A percentile compares a stretch with the other conserved stretches of the same genome.
phyloP scores from a whole-genome alignment of 2,797 vertebrate species.

The Diplodus puntazzo region DNA sequence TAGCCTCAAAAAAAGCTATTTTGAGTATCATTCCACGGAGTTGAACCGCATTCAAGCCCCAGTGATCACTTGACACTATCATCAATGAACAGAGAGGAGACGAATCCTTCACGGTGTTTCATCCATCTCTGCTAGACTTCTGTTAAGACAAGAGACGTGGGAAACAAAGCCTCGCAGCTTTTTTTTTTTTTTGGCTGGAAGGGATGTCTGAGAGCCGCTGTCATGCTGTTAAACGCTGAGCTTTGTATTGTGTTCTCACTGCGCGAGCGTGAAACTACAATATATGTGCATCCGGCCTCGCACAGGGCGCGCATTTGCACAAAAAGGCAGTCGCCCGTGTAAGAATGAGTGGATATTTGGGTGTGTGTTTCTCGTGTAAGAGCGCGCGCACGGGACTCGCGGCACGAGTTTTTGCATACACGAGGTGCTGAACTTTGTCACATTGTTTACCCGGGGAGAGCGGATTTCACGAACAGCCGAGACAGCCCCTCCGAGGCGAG shows the following conservation, averaged over 20 bases:
- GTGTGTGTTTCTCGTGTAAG: slow-evolving; percentile 2
- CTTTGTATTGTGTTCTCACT: slow-evolving; percentile 53
- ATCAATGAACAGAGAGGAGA: slow-evolving; percentile 63
- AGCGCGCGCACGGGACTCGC: background rate
- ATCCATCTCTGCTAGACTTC: slow-evolving; percentile 63
- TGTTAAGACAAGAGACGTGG: slow-evolving; percentile 59
- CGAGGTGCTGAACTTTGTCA: slow-evolving; percentile 42
- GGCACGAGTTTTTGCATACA: slow-evolving; percentile 1
- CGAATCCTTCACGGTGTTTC: slow-evolving; percentile 62
- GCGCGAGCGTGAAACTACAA: slow-evolving; percentile 40
- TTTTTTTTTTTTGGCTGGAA: slow-evolving; percentile 45
- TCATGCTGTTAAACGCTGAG: slow-evolving; percentile 63
- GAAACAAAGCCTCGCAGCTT: slow-evolving; percentile 63
- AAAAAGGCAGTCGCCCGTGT: slow-evolving; percentile 9
- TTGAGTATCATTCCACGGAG: slow-evolving; percentile 61
- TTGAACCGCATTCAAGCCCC: slow-evolving; percentile 68
- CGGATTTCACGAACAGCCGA: slow-evolving; percentile 21
- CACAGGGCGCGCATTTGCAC: background rate
- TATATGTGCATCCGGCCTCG: slow-evolving; percentile 38
- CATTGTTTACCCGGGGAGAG: slow-evolving; percentile 45
- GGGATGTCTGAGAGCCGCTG: slow-evolving; percentile 52
- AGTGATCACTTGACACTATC: slow-evolving; percentile 76
- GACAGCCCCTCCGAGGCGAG: slow-evolving; percentile 29
- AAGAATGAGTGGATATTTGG: slow-evolving; percentile 18
- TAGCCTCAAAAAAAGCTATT: slow-evolving; percentile 63